Base-by-base conservation (phyloP, 2,113 vertebrate species). In the Oenanthe oenanthe region DNA sequence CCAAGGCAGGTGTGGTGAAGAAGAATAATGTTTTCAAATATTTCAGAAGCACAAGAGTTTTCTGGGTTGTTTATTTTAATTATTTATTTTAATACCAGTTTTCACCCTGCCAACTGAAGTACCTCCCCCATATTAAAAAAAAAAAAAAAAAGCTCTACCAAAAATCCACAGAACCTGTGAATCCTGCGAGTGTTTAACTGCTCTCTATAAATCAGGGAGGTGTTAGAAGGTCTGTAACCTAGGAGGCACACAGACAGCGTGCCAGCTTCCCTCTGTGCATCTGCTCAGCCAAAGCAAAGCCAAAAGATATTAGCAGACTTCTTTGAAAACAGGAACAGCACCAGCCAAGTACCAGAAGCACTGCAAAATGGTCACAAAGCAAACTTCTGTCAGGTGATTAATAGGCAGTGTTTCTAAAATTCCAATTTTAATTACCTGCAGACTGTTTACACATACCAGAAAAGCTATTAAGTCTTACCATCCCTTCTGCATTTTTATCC, bases 251-350 rank as follows among this genome's bases (percentile, higher is more conserved):
- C 16, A 40, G 61, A 32, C 43, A 56, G 53, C 0, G 0, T 88
- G 74, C 48, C 68, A 88, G 5, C 60, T 96, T 89, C 70, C 65
- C 86, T 88, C 82, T 47, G 48, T 84, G 71, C 76, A 86, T 89
- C 95, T 95, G 89, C 51, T 95, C 95, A 81, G 76, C 28, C 70
- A 63, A 87, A 74, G 42, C 58, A 42, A 56, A 75, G 93, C 92
- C 93, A 92, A 81, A 72, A 90, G 63, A 73, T 17, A 80, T 91
- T 82, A 94, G 68, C 84, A 85, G 82, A 28, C 25, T 50, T 53
- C 67, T 85, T 15, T 67, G 48, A 80, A 73, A 89, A 32, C n/a
- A 54, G 67, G 7, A 68, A 17, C 81, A 77, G 73, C 87, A 61
- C 60, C 63, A 85, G 47, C 12, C 50, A 86, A 76, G 83, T 13